A percentile compares a stretch with the other conserved stretches of the same genome.
Evolutionary conservation across 2,113 vertebrate species (phyloP).

Genomic region (Ochotona princeps): DNA sequence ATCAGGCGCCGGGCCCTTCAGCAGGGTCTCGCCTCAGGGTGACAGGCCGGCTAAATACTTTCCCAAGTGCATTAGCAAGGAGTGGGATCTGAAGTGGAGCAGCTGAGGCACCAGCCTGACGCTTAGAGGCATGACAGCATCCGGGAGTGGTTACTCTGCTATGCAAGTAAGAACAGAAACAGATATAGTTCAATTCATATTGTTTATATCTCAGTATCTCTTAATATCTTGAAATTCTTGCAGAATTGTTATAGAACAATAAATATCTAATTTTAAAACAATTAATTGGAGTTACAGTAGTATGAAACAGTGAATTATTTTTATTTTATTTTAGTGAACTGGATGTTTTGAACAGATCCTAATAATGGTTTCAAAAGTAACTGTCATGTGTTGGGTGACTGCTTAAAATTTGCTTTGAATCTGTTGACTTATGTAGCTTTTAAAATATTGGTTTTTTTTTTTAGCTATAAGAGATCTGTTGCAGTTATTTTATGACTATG

Average conservation of each 20-base stretch:
- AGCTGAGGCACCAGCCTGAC: too few relatives aligned
- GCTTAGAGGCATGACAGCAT: too few relatives aligned
- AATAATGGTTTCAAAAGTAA: slow-evolving; percentile 2
- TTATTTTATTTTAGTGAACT: too few relatives aligned
- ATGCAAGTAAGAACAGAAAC: not conserved
- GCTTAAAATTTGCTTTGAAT: slow-evolving; percentile 9
- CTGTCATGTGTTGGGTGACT: slow-evolving; percentile 8
- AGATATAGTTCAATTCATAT: not conserved
- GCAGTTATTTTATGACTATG: not conserved
- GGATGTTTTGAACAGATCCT: slow-evolving; percentile 43
- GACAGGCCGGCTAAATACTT: too few relatives aligned
- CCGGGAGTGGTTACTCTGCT: too few relatives aligned
- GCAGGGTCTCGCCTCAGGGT: too few relatives aligned
- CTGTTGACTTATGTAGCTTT: not conserved
- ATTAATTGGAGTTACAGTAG: not conserved
- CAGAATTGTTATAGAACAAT: not conserved
- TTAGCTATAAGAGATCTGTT: slow-evolving; percentile 24
- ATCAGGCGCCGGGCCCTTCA: too few relatives aligned
- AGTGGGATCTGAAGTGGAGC: too few relatives aligned
- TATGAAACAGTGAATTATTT: slow-evolving; percentile 40
- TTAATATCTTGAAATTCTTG: not conserved
- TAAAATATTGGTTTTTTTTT: not conserved
- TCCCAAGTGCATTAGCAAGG: too few relatives aligned
- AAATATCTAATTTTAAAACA: not conserved
- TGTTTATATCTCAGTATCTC: slow-evolving; percentile 5